phyloP scores from a whole-genome alignment of 2,888 invertebrate species.

The Brachyopa scutellaris region DNA sequence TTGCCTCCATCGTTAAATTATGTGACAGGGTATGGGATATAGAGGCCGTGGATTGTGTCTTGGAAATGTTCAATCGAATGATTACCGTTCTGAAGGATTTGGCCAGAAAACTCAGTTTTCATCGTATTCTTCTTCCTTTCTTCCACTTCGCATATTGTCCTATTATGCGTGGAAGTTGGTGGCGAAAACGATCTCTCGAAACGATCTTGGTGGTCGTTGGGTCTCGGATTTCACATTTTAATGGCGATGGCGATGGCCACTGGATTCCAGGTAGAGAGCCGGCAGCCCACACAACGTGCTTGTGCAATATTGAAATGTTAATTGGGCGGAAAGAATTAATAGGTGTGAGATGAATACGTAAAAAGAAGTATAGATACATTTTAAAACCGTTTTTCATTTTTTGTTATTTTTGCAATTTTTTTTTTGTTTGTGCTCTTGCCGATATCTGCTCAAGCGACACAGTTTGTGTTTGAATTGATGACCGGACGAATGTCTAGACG shows the following conservation, averaged over 20 bases:
- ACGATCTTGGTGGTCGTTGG: conserved; percentile 63
- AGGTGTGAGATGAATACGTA: conserved; percentile 61
- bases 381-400: conserved; percentile 3
- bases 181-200: conserved; percentile 14
- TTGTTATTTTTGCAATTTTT: neutral
- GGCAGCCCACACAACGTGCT: conserved; percentile 48
- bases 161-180: conserved; percentile 31
- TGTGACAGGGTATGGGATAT: conserved; percentile 33
- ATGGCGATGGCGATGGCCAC: conserved; percentile 44
- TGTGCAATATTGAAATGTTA: conserved; percentile 70
- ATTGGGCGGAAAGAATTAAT: conserved; percentile 58
- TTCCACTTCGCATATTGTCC: conserved; percentile 1
- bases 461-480: neutral
- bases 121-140: neutral
- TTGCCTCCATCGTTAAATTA: conserved; percentile 26
- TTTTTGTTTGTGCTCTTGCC: too few relatives aligned
- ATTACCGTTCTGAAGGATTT: conserved; percentile 36
- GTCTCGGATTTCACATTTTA: conserved; percentile 54
- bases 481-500: neutral
- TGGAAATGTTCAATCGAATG: conserved; percentile 17
- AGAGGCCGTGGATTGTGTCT: neutral
- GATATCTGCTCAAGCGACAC: neutral
- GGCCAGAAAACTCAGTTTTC: conserved; percentile 7
- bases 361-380: neutral
- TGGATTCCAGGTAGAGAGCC: conserved; percentile 55